phyloP scores from a whole-genome alignment of 2,888 invertebrate genomes.

The Amphipyra berbera region DNA sequence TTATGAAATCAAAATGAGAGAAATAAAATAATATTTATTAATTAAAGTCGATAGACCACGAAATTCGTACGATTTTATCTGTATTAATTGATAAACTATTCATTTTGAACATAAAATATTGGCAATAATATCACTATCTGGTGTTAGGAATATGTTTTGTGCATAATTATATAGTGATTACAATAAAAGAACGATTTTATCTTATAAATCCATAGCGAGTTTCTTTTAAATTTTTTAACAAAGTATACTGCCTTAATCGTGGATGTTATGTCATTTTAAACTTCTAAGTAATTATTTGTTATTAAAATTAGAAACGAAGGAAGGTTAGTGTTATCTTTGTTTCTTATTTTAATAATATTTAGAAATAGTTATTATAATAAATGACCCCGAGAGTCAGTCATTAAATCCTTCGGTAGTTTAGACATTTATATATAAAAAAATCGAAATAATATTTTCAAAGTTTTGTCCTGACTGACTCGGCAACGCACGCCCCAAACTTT shows the following conservation, averaged over 20 bases:
- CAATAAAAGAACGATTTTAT: conserved; percentile 55
- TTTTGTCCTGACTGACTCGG: conserved; percentile 62
- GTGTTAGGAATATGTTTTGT: conserved; percentile 40
- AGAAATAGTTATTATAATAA: conserved; percentile 62
- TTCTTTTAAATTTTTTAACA: conserved; percentile 62
- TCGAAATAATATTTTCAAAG: conserved; percentile 58
- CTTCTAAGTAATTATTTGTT: conserved; percentile 61
- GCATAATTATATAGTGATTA: conserved; percentile 54
- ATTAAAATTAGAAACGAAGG: conserved; percentile 64
- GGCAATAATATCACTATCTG: conserved; percentile 54
- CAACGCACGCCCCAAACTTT: conserved; percentile 58
- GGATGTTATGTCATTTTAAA: conserved; percentile 64
- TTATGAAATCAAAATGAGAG: conserved; percentile 68
- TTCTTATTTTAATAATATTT: conserved; percentile 63
- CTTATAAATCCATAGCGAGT: conserved; percentile 53
- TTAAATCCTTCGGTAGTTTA: conserved; percentile 66
- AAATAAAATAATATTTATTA: conserved; percentile 66
- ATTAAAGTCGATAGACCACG: conserved; percentile 62
- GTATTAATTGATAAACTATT: conserved; percentile 39
- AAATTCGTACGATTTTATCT: conserved; percentile 51
- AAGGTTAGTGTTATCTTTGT: conserved; percentile 47
- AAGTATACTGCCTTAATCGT: conserved; percentile 76
- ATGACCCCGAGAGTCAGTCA: conserved; percentile 62
- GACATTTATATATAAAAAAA: conserved; percentile 58
- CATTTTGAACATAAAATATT: conserved; percentile 41